Conservation (phyloP, 1,140 invertebrate species). For the Camponotus pennsylvanicus region DNA sequence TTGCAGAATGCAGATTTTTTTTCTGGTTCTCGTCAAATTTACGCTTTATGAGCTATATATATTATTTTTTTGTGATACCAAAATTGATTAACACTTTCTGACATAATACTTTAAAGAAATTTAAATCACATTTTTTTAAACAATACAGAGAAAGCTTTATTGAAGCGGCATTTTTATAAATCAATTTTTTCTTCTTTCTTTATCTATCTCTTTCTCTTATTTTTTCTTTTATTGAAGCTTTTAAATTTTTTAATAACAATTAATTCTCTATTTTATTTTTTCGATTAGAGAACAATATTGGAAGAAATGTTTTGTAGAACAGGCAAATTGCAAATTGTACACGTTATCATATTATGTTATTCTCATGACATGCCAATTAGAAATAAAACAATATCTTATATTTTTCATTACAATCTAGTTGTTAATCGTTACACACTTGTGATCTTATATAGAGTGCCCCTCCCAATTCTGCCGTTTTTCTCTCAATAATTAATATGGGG, state of each 20-base stretch:
- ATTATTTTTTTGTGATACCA: not conserved
- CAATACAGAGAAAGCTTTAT: not conserved
- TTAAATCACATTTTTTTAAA: not conserved
- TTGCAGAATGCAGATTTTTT: slow-evolving; percentile 72
- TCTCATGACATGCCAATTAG: slow-evolving; percentile 41
- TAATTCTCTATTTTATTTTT: not conserved
- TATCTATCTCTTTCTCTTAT: not conserved
- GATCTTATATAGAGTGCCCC: slow-evolving; percentile 81
- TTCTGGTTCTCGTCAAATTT: slow-evolving; percentile 13
- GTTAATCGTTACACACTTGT: slow-evolving; percentile 52
- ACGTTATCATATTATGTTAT: slow-evolving; percentile 45
- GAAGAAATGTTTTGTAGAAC: slow-evolving; percentile 70
- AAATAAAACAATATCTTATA: slow-evolving; percentile 11
- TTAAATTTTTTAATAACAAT: not conserved
- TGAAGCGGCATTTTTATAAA: not conserved
- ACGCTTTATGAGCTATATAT: slow-evolving; percentile 2
- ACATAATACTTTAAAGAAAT: slow-evolving; percentile 31
- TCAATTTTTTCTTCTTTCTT: not conserved
- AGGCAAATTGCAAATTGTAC: slow-evolving; percentile 67
- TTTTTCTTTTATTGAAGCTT: not conserved
- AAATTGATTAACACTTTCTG: slow-evolving; percentile 25
- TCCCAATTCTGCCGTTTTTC: slow-evolving; percentile 82
- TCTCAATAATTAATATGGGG: slow-evolving; percentile 40
- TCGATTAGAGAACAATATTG: not conserved
- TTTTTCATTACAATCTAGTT: slow-evolving; percentile 34